phyloP scores from a whole-genome alignment of 2,888 invertebrate species.

The Anorthoa munda region DNA sequence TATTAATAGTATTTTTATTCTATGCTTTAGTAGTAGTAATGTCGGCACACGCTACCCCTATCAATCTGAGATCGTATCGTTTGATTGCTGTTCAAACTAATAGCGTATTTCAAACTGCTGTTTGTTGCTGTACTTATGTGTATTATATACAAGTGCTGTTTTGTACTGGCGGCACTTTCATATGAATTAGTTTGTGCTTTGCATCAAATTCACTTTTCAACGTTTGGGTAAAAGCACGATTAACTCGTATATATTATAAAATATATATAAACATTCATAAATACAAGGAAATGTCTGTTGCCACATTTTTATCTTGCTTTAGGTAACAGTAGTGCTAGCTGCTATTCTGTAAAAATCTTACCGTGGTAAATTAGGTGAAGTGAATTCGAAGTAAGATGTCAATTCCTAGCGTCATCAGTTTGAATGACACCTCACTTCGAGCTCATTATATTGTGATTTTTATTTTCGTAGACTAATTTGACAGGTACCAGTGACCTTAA shows the following conservation, averaged over 20 bases:
- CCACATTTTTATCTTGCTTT: no score
- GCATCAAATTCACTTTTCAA: slow-evolving; percentile 3
- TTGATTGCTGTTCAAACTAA: slow-evolving; percentile 66
- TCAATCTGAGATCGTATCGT: slow-evolving; percentile 64
- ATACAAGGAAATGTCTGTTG: neutral
- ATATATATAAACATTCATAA: no score
- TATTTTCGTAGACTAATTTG: no score
- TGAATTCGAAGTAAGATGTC: no score
- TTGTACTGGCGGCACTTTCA: slow-evolving; percentile 6
- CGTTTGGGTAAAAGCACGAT: neutral
- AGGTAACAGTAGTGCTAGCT: no score
- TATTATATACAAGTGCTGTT: slow-evolving; percentile 22
- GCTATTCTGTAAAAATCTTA: no score
- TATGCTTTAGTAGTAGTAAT: slow-evolving; percentile 10
- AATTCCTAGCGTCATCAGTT: no score
- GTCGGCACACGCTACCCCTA: slow-evolving; percentile 47
- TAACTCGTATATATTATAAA: no score
- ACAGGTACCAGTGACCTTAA: no score
- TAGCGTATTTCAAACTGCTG: slow-evolving; percentile 54
- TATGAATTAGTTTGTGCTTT: slow-evolving; percentile 12
- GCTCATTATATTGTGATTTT: no score
- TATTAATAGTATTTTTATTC: slow-evolving; percentile 2
- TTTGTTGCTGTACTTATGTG: slow-evolving; percentile 25
- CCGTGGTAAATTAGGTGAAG: no score
- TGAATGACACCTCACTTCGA: no score